phyloP scores from a whole-genome alignment of 2,888 invertebrate species.

The Pollenia griseotomentosa region DNA sequence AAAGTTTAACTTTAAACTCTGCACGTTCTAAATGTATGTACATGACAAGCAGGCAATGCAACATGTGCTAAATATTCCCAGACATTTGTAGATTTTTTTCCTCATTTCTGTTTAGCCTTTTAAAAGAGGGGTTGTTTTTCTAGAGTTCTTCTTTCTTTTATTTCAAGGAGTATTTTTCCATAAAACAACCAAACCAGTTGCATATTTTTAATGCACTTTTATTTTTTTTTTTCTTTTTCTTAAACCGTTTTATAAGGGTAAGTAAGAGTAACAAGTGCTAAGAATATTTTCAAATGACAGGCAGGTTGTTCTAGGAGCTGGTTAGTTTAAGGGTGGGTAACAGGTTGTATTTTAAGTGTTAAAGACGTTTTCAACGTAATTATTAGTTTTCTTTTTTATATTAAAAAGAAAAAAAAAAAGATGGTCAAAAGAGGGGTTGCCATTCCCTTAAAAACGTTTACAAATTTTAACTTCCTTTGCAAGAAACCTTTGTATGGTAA shows the following conservation, averaged over 20 bases:
- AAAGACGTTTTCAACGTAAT: slow-evolving; percentile 32
- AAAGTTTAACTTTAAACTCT: slow-evolving; percentile 42
- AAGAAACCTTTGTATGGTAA: background rate
- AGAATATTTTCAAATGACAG: slow-evolving; percentile 7
- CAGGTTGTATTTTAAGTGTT: slow-evolving; percentile 45
- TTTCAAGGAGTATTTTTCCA: background rate
- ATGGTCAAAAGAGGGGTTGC: slow-evolving; percentile 39
- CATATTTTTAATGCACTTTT: slow-evolving; percentile 59
- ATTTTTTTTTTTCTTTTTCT: slow-evolving; percentile 15
- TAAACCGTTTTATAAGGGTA: slow-evolving; percentile 32
- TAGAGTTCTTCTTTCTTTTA: slow-evolving; percentile 19
- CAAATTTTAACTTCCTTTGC: slow-evolving; percentile 13
- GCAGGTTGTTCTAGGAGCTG: slow-evolving; percentile 62
- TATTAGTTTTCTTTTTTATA: slow-evolving; percentile 25
- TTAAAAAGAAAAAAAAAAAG: background rate
- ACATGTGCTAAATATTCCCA: slow-evolving; percentile 73
- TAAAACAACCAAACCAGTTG: slow-evolving; percentile 58
- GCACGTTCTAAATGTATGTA: slow-evolving; percentile 25
- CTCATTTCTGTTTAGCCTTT: slow-evolving; percentile 28
- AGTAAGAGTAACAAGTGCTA: slow-evolving; percentile 63
- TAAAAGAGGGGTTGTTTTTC: slow-evolving; percentile 62
- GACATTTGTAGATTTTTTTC: slow-evolving; percentile 64
- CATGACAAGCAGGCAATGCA: slow-evolving; percentile 37
- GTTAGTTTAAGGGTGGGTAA: slow-evolving; percentile 55
- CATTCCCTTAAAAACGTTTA: background rate